phyloP scores from a whole-genome alignment of 2,797 vertebrate genomes.

The Silurus aristotelis region DNA sequence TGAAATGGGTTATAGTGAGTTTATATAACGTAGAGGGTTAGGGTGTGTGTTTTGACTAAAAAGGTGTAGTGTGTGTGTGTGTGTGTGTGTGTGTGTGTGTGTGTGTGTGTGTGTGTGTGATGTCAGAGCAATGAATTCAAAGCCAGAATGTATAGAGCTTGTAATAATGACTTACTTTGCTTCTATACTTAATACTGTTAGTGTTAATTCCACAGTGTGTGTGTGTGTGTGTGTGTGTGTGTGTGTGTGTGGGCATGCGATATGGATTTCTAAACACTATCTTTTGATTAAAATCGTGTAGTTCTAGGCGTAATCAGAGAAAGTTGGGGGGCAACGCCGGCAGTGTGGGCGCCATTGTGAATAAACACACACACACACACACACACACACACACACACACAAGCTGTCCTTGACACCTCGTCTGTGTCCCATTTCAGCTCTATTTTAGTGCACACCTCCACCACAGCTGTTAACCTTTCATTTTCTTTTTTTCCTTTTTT shows the following conservation, averaged over 20 bases:
- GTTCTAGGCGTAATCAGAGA: slow-evolving; percentile 82
- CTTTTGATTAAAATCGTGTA: slow-evolving; percentile 80
- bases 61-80: not conserved
- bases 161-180: not conserved
- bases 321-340: slow-evolving; percentile 76
- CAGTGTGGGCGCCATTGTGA: slow-evolving; percentile 60
- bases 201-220: not conserved
- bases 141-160: too few species aligned
- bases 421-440: slow-evolving; percentile 80
- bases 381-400: slow-evolving; percentile 58
- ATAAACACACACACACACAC: slow-evolving; percentile 67
- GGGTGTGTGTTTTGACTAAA: not conserved
- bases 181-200: not conserved
- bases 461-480: slow-evolving; percentile 90
- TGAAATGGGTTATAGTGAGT: not conserved
- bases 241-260: slow-evolving; percentile 48
- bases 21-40: not conserved
- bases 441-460: slow-evolving; percentile 83
- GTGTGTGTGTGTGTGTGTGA: too few species aligned
- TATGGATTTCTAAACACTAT: slow-evolving; percentile 77
- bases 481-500: slow-evolving; percentile 60
- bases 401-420: slow-evolving; percentile 81
- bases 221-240: slow-evolving; percentile 19
- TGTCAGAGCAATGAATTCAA: too few species aligned
- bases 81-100: not conserved